Base-by-base conservation (phyloP, 2,797 vertebrate species). In the Gobionotothen gibberifrons region DNA sequence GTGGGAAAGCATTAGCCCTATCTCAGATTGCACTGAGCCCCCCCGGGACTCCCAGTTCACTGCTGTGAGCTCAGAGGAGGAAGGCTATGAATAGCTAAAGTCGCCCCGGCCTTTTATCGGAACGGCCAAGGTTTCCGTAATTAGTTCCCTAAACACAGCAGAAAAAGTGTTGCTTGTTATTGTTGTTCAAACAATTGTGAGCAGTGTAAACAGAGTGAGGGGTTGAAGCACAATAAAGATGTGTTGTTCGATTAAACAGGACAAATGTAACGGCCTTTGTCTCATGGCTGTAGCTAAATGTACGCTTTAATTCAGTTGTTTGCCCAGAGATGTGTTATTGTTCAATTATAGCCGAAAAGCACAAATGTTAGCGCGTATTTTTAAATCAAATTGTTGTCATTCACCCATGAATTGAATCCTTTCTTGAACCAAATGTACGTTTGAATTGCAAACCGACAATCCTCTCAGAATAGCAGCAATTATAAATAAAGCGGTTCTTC, bases 1-100 rank as follows among this genome's bases (percentile, higher is more conserved):
- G 90, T 90, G 82, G 87, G 87, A 91, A 91, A 87, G 90, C 90
- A 93, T 94, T 93, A 94, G 89, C 82, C 85, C 72, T 53, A 79
- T 90, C 93, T 94, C 92, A 69, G 80, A 88, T 93, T 94, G 90
- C 92, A 93, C 67, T 52, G 63, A 42, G 56, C 67, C 53, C 64
- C 64, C 81, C 71, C 13, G 90, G 87, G 92, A 90, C 79, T 39
- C 81, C 53, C 81, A 77, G 81, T 87, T 74, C 79, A 85, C 79
- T 75, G 85, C 91, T 81, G 79, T 71, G 85, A 89, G 85, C 84
- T 69, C 74, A 73, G 76, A 81, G 74, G 84, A 89, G 86, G 90
- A 90, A 88, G 71, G 78, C 93, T 90, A 93, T 88, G 91, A 93
- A 94, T 93, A 91, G 91, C 86, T 70, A 26, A 89, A 89, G 79